phyloP scores from a whole-genome alignment of 2,113 vertebrate genomes.

The Actenoides lindsayi region DNA sequence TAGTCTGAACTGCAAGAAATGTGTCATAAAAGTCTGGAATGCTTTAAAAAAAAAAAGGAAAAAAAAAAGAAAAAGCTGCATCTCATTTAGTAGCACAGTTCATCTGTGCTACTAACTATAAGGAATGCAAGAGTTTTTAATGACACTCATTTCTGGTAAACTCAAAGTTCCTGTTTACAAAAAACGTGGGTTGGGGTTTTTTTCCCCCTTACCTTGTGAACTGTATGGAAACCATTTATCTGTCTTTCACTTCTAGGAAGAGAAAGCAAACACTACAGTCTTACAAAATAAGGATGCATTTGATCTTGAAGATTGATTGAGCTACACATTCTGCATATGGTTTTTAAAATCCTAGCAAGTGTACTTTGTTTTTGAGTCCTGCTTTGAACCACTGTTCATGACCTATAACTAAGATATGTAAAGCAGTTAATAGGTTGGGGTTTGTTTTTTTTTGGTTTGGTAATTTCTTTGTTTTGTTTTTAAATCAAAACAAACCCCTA shows the following conservation, averaged over 20 bases:
- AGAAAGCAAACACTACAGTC: background rate
- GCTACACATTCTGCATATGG: background rate
- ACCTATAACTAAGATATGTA: background rate
- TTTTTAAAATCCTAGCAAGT: background rate
- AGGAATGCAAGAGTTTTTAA: background rate
- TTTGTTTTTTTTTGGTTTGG: background rate
- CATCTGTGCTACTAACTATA: background rate
- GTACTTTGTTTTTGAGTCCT: background rate
- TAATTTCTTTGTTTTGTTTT: background rate
- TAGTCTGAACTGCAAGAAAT: background rate
- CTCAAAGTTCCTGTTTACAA: background rate
- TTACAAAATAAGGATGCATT: background rate
- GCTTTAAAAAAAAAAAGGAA: background rate
- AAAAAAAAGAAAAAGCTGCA: background rate
- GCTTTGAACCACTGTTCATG: background rate
- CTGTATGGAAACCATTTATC: background rate
- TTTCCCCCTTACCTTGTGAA: background rate
- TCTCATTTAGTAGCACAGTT: background rate
- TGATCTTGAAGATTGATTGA: background rate
- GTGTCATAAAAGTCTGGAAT: background rate
- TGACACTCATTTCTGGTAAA: background rate
- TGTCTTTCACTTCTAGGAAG: background rate
- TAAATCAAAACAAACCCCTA: background rate
- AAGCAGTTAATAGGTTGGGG: background rate
- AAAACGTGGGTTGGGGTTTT: accelerated